Evolutionary conservation across 1,140 invertebrate genomes (phyloP).

Genomic region (Drosophila kurseongensis): DNA sequence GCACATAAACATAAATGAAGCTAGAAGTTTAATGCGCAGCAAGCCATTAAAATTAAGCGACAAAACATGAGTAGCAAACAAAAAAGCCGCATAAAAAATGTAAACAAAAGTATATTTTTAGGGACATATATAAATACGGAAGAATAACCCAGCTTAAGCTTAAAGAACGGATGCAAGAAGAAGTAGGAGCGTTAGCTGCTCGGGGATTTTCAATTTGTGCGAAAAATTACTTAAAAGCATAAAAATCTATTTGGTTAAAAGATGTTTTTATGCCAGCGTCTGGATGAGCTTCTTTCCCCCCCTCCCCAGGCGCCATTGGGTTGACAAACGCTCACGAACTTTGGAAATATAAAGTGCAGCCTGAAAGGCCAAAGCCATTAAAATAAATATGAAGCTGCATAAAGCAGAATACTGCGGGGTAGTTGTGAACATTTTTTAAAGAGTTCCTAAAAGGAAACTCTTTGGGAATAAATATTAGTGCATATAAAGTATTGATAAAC

Average conservation of each 20-base stretch:
- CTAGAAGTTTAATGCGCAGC: constrained; percentile 59
- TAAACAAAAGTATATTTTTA: background rate
- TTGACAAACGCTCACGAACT: constrained; percentile 12
- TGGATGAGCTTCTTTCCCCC: constrained; percentile 3
- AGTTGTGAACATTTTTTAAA: background rate
- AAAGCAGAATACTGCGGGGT: constrained; percentile 1
- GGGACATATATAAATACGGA: background rate
- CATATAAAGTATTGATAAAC: too few relatives aligned
- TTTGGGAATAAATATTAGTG: too few relatives aligned
- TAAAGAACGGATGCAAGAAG: constrained; percentile 20
- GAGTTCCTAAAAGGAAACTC: background rate
- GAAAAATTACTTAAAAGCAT: constrained; percentile 69
- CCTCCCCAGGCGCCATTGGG: background rate
- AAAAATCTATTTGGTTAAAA: constrained; percentile 64
- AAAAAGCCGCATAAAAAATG: constrained; percentile 35
- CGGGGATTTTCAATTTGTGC: constrained; percentile 42
- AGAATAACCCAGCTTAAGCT: background rate
- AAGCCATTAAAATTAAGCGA: constrained; percentile 77
- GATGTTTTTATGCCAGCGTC: constrained; percentile 26
- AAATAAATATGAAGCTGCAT: constrained; percentile 37
- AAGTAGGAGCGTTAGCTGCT: constrained; percentile 5
- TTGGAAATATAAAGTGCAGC: constrained; percentile 36
- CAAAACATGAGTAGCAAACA: constrained; percentile 78
- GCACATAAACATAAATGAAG: constrained; percentile 73
- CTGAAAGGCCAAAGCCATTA: constrained; percentile 36